These are phyloP conservation scores for Stylophora pistillata DNA, from an alignment of 64 coral and sea anemone genomes.

Conservation along the genomic window DNA sequence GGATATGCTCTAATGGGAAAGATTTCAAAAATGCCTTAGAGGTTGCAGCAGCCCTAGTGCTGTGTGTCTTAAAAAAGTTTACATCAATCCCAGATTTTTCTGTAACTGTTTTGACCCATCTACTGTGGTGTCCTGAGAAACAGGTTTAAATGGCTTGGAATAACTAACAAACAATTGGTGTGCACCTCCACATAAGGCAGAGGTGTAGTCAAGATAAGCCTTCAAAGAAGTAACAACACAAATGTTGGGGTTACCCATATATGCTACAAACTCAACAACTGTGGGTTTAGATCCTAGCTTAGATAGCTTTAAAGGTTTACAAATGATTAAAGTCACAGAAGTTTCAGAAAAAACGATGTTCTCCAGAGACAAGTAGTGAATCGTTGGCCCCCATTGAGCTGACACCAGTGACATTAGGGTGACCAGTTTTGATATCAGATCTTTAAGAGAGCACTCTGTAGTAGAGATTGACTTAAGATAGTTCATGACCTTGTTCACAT, in stretches of 20 bases:
- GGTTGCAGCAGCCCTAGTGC: too few species aligned
- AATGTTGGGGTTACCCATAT: not conserved
- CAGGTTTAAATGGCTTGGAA: too few species aligned
- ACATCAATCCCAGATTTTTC: too few species aligned
- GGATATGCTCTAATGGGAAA: too few species aligned
- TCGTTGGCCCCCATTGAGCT: constrained; percentile 8
- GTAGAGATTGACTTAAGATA: constrained; percentile 45
- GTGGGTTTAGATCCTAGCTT: constrained; percentile 9
- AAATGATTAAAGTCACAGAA: not conserved
- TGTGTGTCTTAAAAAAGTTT: not conserved
- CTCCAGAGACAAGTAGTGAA: too few species aligned
- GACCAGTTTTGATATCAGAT: constrained; percentile 36
- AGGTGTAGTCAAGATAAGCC: not conserved
- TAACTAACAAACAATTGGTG: too few species aligned
- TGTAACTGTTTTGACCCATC: too few species aligned
- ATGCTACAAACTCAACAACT: constrained; percentile 15
- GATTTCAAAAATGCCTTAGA: too few species aligned
- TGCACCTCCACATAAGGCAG: not conserved
- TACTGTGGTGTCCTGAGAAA: too few species aligned
- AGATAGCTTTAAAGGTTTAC: constrained; percentile 1
- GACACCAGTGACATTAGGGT: constrained; percentile 12
- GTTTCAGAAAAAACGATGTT: constrained; percentile 17
- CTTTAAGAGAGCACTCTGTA: constrained; percentile 11
- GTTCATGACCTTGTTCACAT: constrained; percentile 32
- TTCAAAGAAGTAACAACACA: constrained; percentile 38